Evolutionary conservation across 2,888 invertebrate genomes (phyloP).

Genomic region (Agapostemon virescens): DNA sequence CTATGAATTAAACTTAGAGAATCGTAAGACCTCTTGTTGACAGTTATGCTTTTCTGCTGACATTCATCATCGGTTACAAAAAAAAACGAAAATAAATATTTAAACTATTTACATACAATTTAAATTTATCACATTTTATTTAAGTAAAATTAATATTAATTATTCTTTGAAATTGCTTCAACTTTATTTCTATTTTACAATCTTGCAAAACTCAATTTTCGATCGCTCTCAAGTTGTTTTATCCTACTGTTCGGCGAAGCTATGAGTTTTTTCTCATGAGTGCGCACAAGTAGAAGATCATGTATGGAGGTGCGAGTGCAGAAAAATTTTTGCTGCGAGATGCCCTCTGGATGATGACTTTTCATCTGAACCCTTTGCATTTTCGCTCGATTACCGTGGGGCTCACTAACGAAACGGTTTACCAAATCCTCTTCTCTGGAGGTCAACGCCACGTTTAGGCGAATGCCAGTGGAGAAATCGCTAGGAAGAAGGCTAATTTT

Average conservation of each 20-base stretch:
- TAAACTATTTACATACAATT: too few relatives aligned
- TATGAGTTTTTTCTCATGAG: background rate
- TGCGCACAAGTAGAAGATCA: background rate
- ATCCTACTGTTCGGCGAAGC: background rate
- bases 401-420: conserved; percentile 43
- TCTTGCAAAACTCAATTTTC: too few relatives aligned
- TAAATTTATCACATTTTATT: too few relatives aligned
- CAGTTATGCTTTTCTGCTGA: too few relatives aligned
- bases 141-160: too few relatives aligned
- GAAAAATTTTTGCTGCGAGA: background rate
- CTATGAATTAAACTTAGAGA: too few relatives aligned
- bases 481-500: conserved; percentile 49
- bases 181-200: too few relatives aligned
- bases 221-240: too few relatives aligned
- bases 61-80: too few relatives aligned
- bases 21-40: too few relatives aligned
- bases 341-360: background rate
- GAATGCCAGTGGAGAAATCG: conserved; percentile 32
- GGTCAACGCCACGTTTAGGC: conserved; percentile 36
- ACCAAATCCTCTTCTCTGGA: conserved; percentile 7
- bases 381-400: conserved; percentile 68
- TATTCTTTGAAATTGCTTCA: too few relatives aligned
- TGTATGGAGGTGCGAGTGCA: background rate
- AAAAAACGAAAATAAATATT: too few relatives aligned
- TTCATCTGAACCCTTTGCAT: conserved; percentile 35